Percentiles rank a stretch among this genome's conserved stretches.
phyloP scores from a whole-genome alignment of 2,113 vertebrate genomes.

The Chiloscyllium plagiosum region DNA sequence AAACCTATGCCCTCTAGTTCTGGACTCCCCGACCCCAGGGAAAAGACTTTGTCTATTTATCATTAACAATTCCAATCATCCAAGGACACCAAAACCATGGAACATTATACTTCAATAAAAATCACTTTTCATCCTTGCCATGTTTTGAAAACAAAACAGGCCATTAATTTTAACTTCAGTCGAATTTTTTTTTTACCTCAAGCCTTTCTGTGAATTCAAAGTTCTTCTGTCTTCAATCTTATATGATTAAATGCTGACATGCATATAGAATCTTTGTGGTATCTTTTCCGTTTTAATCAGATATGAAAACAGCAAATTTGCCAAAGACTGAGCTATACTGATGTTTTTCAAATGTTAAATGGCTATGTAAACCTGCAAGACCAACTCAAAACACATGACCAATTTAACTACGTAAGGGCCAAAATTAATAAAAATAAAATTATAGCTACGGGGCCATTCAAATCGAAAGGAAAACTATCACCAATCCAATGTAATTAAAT shows the following conservation, averaged over 20 bases:
- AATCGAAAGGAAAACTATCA: background rate
- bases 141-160: background rate
- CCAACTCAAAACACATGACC: background rate
- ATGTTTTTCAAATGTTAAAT: background rate
- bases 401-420: background rate
- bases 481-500: conserved; percentile 13
- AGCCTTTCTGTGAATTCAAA: background rate
- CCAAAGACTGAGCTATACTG: background rate
- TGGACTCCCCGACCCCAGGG: too few species aligned
- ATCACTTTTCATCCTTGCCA: background rate
- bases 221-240: background rate
- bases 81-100: too few species aligned
- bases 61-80: too few species aligned
- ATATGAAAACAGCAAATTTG: background rate
- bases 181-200: background rate
- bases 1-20: too few species aligned
- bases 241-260: background rate
- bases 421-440: background rate
- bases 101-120: background rate
- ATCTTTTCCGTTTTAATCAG: background rate
- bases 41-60: too few species aligned
- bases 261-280: background rate
- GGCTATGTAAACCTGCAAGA: background rate
- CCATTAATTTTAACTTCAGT: background rate
- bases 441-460: background rate